These are phyloP conservation scores for Chrysomallon squamiferum DNA, from an alignment of 1,140 invertebrate species.

Conservation along the genomic window DNA sequence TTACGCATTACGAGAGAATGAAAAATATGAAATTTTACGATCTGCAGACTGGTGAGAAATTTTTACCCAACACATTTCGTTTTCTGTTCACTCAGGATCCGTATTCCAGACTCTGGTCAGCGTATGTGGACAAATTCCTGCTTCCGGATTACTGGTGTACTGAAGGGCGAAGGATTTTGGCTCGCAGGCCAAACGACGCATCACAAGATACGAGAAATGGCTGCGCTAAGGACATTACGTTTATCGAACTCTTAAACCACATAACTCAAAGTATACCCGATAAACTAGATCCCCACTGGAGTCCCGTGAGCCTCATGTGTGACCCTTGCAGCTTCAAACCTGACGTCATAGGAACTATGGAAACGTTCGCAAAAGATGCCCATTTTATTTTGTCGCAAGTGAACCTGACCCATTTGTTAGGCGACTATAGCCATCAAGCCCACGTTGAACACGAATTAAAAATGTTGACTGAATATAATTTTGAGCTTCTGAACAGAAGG, in stretches of 20 bases:
- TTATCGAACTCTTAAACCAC: slow-evolving; percentile 19
- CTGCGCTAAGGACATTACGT: slow-evolving; percentile 23
- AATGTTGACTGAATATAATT: slow-evolving; percentile 26
- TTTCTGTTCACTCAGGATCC: slow-evolving; percentile 13
- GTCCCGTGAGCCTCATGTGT: slow-evolving; percentile 10
- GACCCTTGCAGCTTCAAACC: slow-evolving; percentile 14
- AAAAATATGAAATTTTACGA: not conserved
- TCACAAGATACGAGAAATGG: not conserved
- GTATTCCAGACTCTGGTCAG: slow-evolving; percentile 17
- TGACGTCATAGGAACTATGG: slow-evolving; percentile 22
- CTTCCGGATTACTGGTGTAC: slow-evolving; percentile 17
- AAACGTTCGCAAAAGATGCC: slow-evolving; percentile 25
- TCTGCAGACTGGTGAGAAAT: not conserved
- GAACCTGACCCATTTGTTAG: slow-evolving; percentile 12
- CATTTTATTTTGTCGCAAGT: slow-evolving; percentile 11
- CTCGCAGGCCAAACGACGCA: no score
- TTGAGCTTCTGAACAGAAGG: slow-evolving; percentile 1
- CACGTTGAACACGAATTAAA: slow-evolving; percentile 21
- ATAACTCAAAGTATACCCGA: not conserved
- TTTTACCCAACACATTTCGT: not conserved
- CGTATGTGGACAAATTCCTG: slow-evolving; percentile 20
- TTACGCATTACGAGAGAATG: slow-evolving; percentile 8
- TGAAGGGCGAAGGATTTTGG: no score
- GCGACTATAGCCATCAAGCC: not conserved
- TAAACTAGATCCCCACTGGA: slow-evolving; percentile 17